Evolutionary conservation across 2,888 invertebrate genomes (phyloP).

Genomic region (Branchellion lobata): DNA sequence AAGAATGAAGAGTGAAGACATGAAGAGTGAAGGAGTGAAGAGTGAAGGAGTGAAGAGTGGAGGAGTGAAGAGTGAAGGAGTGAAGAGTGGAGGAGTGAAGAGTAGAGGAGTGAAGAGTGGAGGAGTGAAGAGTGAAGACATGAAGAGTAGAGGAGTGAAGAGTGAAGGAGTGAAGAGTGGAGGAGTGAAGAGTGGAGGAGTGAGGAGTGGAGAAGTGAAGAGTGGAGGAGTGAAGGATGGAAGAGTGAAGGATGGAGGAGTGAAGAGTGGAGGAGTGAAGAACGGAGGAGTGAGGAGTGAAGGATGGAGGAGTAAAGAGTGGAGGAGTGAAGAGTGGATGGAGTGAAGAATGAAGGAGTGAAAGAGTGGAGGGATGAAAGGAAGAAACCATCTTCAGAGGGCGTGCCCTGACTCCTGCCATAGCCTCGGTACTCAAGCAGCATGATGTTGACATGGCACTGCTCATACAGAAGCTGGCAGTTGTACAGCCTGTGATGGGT

Average conservation of each 20-base stretch:
- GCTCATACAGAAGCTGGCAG: constrained; percentile 79
- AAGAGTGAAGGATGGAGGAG: no score
- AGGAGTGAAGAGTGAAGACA: not conserved
- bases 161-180: not conserved
- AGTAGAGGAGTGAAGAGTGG: not conserved
- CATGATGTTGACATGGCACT: constrained; percentile 80
- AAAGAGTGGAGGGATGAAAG: no score
- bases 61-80: not conserved
- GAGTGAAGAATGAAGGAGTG: no score
- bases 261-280: no score
- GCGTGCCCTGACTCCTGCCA: constrained; percentile 82
- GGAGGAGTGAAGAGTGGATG: no score
- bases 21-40: no score
- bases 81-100: not conserved
- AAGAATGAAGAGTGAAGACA: no score
- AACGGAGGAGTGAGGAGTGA: no score
- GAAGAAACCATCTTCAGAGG: constrained; percentile 74
- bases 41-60: not conserved
- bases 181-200: no score
- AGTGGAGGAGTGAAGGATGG: no score
- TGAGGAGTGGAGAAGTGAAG: no score
- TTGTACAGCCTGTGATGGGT: constrained; percentile 72
- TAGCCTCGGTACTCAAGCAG: constrained; percentile 94
- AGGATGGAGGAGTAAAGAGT: no score
- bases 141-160: not conserved